Evolutionary conservation across 2,113 vertebrate genomes (phyloP), one percentile per base, ranked within the genome.

Genomic region (Microcebus ravelobensis): DNA sequence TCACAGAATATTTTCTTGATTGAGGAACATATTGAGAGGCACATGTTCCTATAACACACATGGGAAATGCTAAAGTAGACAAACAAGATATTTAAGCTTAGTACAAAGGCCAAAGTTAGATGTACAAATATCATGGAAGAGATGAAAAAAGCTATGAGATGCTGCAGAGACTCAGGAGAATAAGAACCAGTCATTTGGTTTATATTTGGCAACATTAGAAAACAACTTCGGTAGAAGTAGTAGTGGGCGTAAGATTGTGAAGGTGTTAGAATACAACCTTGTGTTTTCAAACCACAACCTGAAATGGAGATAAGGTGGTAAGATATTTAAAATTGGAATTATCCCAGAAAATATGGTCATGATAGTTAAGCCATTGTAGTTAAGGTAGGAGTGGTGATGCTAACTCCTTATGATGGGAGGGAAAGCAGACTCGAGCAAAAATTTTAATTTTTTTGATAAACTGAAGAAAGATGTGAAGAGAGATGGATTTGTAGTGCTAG

Each of bases 301-400:
- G 14, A 93, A 90, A 27, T 88, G 50, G 59, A 96, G 85, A 83
- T 68, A 74, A 36, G 45, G 5, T 74, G 29, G 27, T 52, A 89
- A 90, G 81, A 87, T 52, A 73, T 42, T 77, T 71, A 50, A 90
- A 93, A 77, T 90, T 87, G 45, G 29, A 76, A 82, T 93, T 63
- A 77, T 57, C 42, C 71, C 18, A 36, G 61, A 94, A 71, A 96
- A 71, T 42, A 39, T 6, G 71, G 65, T 61, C 9, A 31, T 52
- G 3, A 0, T 39, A n/a, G n/a, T 48, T 79, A 67, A 13, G 4
- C 59, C n/a, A 73, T 18, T 31, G 59, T 42, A 14, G 52, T 65
- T 52, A 77, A 65, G 27, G 15, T 10, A 59, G 11, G 74, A 83
- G 12, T 21, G 6, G 25, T 90, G 27, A 87, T 36, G 61, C 23